Base-by-base conservation (phyloP, 2,797 vertebrate genomes). In the Podargus strigoides region DNA sequence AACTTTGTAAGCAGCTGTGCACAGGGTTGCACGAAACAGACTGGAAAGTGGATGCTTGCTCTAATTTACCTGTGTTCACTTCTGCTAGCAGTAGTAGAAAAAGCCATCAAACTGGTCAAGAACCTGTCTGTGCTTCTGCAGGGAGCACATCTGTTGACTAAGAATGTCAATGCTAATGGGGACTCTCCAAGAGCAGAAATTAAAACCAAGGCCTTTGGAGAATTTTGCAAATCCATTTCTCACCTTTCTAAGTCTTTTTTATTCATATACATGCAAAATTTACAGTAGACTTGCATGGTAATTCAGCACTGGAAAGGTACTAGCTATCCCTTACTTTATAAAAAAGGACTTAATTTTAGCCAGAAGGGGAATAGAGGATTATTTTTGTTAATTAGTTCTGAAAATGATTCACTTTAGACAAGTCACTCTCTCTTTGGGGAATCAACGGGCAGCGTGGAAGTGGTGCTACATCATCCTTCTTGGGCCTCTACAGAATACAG, bases 351-450 rank as follows among this genome's bases (percentile, higher is more conserved):
- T 89, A 12, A 92, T 93, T 84, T 90, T 88, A 87, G 42, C 37
- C 69, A 84, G 68, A 82, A 85, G 32, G 21, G 20, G 10, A 78
- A 66, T 17, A 24, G 12, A 83, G 8, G 17, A 64, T 83, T 83
- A 59, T 73, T 91, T 94, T 94, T 70, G 32, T n/a, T 91, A 88
- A 84, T 81, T 79, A 86, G 39, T 88, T 76, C 50, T 73, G 63
- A 76, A 90, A 94, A 69, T 63, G 0, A 58, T 81, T 91, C 26
- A 42, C 22, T 90, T 84, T 8, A 55, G 50, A 47, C 28, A 73
- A 63, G 27, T 66, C n/a, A 37, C 8, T 63, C 26, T 47, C 17
- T 79, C 64, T 85, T 69, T 59, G 32, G 66, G 47, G 55, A 89
- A 41, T 76, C 37, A 74, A 23, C 0, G 0, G 28, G 10, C 39